These are phyloP conservation scores for Noctua janthe DNA, from an alignment of 2,888 invertebrate species.

Conservation along the genomic window DNA sequence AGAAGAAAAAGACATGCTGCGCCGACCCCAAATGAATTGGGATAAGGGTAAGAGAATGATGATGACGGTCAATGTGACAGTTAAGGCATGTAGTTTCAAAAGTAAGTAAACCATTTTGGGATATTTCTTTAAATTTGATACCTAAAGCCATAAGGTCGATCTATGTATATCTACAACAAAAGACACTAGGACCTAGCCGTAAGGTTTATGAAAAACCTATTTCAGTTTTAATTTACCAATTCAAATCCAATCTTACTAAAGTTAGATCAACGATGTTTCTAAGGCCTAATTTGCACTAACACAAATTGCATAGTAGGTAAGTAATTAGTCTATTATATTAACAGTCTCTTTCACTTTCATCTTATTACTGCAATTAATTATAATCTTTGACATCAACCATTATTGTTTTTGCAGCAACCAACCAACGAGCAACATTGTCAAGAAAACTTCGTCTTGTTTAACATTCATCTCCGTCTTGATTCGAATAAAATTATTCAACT, in stretches of 20 bases:
- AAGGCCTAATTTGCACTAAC: slow-evolving; percentile 8
- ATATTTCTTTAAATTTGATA: background rate
- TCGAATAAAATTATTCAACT: slow-evolving; percentile 8
- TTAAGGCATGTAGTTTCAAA: background rate
- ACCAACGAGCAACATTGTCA: background rate
- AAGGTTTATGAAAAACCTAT: background rate
- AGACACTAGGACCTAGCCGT: too few relatives aligned
- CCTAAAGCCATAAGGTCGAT: background rate
- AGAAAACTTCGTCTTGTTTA: slow-evolving; percentile 6
- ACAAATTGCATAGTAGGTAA: slow-evolving; percentile 43
- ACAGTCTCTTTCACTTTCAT: slow-evolving; percentile 57
- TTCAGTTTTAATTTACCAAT: background rate
- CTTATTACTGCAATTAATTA: slow-evolving; percentile 51
- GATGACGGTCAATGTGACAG: background rate
- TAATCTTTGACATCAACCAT: slow-evolving; percentile 59
- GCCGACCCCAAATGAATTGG: too few relatives aligned
- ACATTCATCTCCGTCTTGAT: slow-evolving; percentile 36
- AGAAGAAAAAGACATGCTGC: too few relatives aligned
- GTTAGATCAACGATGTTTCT: slow-evolving; percentile 1
- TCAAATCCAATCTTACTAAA: background rate
- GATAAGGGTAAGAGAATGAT: too few relatives aligned
- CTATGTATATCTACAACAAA: background rate
- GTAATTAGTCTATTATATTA: slow-evolving; percentile 50
- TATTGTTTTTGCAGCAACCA: slow-evolving; percentile 56
- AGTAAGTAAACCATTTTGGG: background rate